phyloP scores from a whole-genome alignment of 2,113 vertebrate genomes.

The Scytalopus superciliaris region DNA sequence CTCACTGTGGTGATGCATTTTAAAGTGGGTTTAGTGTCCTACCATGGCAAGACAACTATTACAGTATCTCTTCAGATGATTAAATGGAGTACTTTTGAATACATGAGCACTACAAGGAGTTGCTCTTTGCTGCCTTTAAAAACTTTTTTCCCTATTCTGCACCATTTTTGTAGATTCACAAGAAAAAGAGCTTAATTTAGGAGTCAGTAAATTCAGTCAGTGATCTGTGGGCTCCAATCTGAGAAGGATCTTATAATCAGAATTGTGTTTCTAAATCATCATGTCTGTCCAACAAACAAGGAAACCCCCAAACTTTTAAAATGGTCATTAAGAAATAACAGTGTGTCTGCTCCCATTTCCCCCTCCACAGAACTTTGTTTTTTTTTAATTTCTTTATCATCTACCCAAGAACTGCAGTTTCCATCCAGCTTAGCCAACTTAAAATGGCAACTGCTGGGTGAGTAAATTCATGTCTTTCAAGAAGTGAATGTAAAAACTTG shows the following conservation, averaged over 20 bases:
- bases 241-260: background rate
- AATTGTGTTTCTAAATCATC: background rate
- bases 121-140: background rate
- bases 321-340: background rate
- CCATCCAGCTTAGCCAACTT: background rate
- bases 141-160: background rate
- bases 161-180: background rate
- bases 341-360: background rate
- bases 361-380: background rate
- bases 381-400: background rate
- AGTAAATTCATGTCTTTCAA: background rate
- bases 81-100: background rate
- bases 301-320: background rate
- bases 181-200: background rate
- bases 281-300: accelerated
- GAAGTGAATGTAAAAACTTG: background rate
- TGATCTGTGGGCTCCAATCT: background rate
- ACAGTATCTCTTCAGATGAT: background rate
- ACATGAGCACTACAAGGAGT: background rate
- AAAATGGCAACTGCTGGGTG: background rate
- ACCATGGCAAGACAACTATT: background rate
- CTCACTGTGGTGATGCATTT: background rate
- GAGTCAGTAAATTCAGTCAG: background rate
- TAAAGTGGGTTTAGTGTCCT: background rate
- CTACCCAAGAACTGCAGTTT: background rate